Percentiles rank a stretch among this genome's conserved stretches.
Evolutionary conservation across 2,113 vertebrate genomes (phyloP).

Genomic region (Ictalurus punctatus): DNA sequence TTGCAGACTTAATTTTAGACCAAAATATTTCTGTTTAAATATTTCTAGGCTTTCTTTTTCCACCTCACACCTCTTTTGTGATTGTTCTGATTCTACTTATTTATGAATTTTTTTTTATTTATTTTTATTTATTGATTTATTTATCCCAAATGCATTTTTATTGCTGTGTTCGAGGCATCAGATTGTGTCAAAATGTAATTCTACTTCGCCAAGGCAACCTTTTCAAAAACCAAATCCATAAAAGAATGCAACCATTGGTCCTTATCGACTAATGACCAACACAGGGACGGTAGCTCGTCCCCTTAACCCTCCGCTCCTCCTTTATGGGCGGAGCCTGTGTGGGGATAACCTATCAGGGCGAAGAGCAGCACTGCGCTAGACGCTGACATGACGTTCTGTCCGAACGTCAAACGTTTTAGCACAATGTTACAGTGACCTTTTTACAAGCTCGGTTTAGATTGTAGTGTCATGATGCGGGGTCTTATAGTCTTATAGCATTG

Average conservation of each 20-base stretch:
- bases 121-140: constrained; percentile 38
- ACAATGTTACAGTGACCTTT: constrained; percentile 15
- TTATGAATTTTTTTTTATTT: constrained; percentile 32
- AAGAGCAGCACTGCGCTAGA: constrained; percentile 53
- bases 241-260: constrained; percentile 63
- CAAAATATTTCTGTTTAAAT: constrained; percentile 82
- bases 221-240: constrained; percentile 68
- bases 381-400: constrained; percentile 11
- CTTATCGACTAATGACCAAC: constrained; percentile 45
- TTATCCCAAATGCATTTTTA: constrained; percentile 50
- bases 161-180: constrained; percentile 48
- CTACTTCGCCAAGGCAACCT: constrained; percentile 59
- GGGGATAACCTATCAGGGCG: constrained; percentile 52
- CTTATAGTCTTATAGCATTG: constrained; percentile 10
- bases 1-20: constrained; percentile 86
- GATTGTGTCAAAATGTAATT: constrained; percentile 50
- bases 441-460: constrained; percentile 15
- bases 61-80: constrained; percentile 15
- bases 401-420: constrained; percentile 22
- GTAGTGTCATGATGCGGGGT: neutral
- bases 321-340: constrained; percentile 35
- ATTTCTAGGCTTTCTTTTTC: constrained; percentile 57
- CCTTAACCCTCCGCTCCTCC: constrained; percentile 28
- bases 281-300: constrained; percentile 39
- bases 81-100: constrained; percentile 25